These are phyloP conservation scores for Ciconia boyciana DNA, from an alignment of 2,113 vertebrate genomes.

Conservation along the genomic window DNA sequence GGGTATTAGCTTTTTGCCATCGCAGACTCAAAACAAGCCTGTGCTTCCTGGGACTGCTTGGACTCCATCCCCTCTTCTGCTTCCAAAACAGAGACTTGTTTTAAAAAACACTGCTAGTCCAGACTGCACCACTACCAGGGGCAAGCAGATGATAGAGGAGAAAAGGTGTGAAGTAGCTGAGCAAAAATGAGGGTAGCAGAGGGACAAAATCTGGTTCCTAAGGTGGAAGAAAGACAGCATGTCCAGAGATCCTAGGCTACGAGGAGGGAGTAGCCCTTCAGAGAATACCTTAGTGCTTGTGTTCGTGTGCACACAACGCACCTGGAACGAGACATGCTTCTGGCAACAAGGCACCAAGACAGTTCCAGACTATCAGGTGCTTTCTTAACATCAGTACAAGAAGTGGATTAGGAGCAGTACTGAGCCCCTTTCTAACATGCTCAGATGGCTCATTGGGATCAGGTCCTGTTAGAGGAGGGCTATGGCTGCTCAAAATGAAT, in stretches of 20 bases:
- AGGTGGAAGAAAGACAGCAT: not conserved
- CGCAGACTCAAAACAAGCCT: not conserved
- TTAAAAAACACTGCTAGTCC: not conserved
- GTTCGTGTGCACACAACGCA: not conserved
- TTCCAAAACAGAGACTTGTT: not conserved
- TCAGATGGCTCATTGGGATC: not conserved
- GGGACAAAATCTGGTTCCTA: not conserved
- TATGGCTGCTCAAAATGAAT: not conserved
- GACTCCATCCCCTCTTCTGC: not conserved
- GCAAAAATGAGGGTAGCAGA: not conserved
- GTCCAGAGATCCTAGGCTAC: not conserved
- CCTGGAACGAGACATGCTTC: accelerated
- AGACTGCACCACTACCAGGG: not conserved
- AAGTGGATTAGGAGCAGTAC: not conserved
- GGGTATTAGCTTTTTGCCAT: not conserved
- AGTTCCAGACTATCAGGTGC: not conserved
- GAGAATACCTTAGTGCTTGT: not conserved
- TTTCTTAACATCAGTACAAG: not conserved
- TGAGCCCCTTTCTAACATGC: accelerated
- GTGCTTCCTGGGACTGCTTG: not conserved
- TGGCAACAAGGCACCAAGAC: not conserved
- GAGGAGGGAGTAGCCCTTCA: not conserved
- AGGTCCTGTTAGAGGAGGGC: not conserved
- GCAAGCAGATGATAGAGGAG: not conserved
- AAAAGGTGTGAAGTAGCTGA: not conserved